Conservation (phyloP, 2,888 invertebrate species). For the Gasteruption jaculator region DNA sequence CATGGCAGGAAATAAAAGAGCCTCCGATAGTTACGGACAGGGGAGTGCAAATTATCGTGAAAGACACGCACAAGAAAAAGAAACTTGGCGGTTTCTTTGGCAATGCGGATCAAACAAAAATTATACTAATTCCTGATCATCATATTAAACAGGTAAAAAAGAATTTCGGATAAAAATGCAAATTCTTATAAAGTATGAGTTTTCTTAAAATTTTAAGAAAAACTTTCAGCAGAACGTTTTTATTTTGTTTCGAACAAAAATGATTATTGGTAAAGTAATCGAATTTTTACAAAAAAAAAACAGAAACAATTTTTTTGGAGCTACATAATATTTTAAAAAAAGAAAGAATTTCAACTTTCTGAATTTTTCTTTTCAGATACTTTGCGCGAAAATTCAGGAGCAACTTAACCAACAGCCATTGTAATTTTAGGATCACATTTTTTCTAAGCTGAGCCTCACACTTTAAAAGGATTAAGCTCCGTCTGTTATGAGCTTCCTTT, state of each 20-base stretch:
- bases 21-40: slow-evolving; percentile 64
- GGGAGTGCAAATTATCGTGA: slow-evolving; percentile 64
- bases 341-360: too few species aligned
- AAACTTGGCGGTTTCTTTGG: slow-evolving; percentile 65
- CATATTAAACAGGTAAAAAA: slow-evolving; percentile 36
- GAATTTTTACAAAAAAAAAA: not conserved
- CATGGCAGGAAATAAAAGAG: slow-evolving; percentile 72
- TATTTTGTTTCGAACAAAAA: too few species aligned
- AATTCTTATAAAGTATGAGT: too few species aligned
- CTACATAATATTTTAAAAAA: too few species aligned
- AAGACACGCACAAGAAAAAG: slow-evolving; percentile 55
- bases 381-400: slow-evolving; percentile 38
- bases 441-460: too few species aligned
- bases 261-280: too few species aligned
- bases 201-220: too few species aligned
- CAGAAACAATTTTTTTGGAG: not conserved
- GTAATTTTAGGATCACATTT: too few species aligned
- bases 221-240: too few species aligned
- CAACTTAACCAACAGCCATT: slow-evolving; percentile 33
- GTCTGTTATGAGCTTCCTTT: too few species aligned
- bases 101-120: slow-evolving; percentile 60
- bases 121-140: slow-evolving; percentile 53
- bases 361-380: slow-evolving; percentile 27
- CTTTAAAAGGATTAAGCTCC: too few species aligned
- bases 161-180: slow-evolving; percentile 1